Evolutionary conservation across 2,113 vertebrate genomes (phyloP), one percentile per base, ranked within the genome.

Genomic region (Pampusana beccarii): DNA sequence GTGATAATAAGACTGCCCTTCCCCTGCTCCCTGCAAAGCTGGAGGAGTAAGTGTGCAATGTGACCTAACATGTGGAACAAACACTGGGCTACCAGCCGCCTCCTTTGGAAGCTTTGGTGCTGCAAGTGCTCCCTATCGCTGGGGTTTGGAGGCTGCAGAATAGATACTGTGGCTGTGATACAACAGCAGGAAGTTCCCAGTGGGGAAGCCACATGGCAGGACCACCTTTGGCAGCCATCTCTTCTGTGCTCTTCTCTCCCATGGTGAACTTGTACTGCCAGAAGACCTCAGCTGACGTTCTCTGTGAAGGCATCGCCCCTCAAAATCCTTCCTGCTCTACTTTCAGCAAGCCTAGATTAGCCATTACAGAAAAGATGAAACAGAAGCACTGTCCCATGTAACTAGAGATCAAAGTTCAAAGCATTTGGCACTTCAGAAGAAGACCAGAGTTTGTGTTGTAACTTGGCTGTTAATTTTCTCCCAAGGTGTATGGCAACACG

Each of bases 391-490:
- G 34, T 51, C 56, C 64, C 11, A 2, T 70, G 38, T 36, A 67
- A 88, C 80, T 60, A 61, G 54, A 81, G 85, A 82, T 31, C 54
- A 17, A 90, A 92, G 81, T 71, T 73, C 89, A 64, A 70, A 82
- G 46, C 21, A 33, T 14, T 13, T 11, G 67, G 57, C 11, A 5
- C 51, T 69, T 86, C 0, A 2, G 72, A 62, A 81, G 71, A 42
- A 8, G 46, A 38, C 16, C 46, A 21, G 80, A 56, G 29, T 58
- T 69, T 69, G 53, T 81, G 70, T 42, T 51, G 71, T 72, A 88
- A 95, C 42, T 56, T 5, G 7, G 60, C 44, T 75, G 80, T 78
- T 90, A 24, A 82, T 92, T 82, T 90, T 92, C 88, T 93, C 80
- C 83, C 62, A 87, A 33, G 38, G n/a, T 29, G 19, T 53, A 74